Conservation (phyloP, 2,888 invertebrate species). For the Lathronympha strigana region DNA sequence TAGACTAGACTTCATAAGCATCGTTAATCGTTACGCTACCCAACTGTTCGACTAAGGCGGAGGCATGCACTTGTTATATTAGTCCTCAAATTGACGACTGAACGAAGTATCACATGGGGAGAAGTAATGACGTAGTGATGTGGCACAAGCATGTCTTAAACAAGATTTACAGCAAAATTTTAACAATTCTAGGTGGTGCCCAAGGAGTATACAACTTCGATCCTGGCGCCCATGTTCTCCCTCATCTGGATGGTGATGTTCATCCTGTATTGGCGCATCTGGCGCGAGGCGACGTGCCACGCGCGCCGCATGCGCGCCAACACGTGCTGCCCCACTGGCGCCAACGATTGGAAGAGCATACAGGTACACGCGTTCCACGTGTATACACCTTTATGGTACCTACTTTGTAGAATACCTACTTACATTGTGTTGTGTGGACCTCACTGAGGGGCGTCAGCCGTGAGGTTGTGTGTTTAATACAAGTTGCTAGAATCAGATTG, state of each 20-base stretch:
- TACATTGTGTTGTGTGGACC: no score
- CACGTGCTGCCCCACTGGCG: constrained; percentile 82
- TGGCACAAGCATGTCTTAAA: not conserved
- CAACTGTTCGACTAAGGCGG: not conserved
- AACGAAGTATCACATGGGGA: not conserved
- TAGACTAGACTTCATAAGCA: constrained; percentile 4
- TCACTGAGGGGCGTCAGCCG: no score
- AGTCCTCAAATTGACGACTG: not conserved
- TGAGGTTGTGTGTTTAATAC: no score
- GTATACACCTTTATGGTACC: no score
- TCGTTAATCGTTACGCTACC: constrained; percentile 15
- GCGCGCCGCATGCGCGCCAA: constrained; percentile 87
- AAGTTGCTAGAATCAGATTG: no score
- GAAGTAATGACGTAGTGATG: not conserved
- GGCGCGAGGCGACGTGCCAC: constrained; percentile 90
- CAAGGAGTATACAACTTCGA: constrained; percentile 77
- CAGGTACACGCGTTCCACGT: constrained; percentile 85
- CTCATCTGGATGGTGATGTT: constrained; percentile 91
- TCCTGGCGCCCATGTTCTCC: constrained; percentile 88
- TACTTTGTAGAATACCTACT: no score
- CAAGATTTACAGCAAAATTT: not conserved
- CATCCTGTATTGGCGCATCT: constrained; percentile 90
- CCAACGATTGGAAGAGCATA: constrained; percentile 89
- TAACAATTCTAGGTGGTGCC: constrained; percentile 75
- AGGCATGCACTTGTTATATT: constrained; percentile 6